Conservation (phyloP, 2,888 invertebrate species). For the Morpho helenor region DNA sequence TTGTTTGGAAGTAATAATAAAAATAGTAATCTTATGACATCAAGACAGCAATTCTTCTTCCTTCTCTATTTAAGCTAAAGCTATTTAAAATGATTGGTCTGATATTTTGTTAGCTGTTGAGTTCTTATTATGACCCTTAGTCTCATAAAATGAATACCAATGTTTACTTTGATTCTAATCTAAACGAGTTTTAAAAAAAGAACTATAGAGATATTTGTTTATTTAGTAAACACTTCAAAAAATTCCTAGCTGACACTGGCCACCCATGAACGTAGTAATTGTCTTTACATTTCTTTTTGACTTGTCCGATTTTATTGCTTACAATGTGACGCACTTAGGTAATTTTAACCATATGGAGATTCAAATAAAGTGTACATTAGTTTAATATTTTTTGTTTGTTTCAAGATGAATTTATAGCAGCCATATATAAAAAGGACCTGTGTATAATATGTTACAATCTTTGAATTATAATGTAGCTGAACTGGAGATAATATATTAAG, state of each 20-base stretch:
- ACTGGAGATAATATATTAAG: slow-evolving; percentile 3
- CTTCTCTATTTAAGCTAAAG: too few relatives aligned
- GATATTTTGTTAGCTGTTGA: too few relatives aligned
- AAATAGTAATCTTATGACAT: too few relatives aligned
- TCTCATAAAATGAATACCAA: too few relatives aligned
- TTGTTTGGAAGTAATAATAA: too few relatives aligned
- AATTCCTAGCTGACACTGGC: slow-evolving; percentile 16
- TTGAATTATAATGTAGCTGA: slow-evolving; percentile 2
- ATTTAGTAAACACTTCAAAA: slow-evolving; percentile 11
- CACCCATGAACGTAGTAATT: slow-evolving; percentile 15
- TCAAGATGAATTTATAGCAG: slow-evolving; percentile 4
- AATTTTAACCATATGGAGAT: slow-evolving; percentile 9
- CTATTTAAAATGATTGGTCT: too few relatives aligned
- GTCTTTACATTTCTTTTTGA: slow-evolving; percentile 12
- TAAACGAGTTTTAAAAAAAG: background rate
- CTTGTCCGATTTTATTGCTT: slow-evolving; percentile 10
- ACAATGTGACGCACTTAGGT: background rate
- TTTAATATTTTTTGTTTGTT: background rate
- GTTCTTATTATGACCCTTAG: too few relatives aligned
- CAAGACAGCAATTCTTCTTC: too few relatives aligned
- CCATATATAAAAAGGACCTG: slow-evolving; percentile 15
- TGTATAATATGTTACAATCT: slow-evolving; percentile 7
- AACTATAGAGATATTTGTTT: background rate
- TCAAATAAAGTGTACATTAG: background rate
- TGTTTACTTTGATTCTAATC: too few relatives aligned